A percentile compares a stretch with the other conserved stretches of the same genome.
These are phyloP conservation scores for Lepidothrix coronata DNA, from an alignment of 2,113 vertebrate genomes.

Conservation along the genomic window DNA sequence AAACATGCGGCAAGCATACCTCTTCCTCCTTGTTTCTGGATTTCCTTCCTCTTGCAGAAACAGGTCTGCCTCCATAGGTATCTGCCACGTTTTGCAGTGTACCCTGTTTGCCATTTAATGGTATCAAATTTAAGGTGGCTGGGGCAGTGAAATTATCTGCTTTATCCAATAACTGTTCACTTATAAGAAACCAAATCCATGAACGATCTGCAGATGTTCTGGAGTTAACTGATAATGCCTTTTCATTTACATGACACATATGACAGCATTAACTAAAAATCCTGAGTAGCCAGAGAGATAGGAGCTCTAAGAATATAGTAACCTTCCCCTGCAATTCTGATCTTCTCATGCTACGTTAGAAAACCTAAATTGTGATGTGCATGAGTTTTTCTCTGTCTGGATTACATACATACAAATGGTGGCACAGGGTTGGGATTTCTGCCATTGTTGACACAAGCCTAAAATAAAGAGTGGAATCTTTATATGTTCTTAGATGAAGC, in stretches of 20 bases:
- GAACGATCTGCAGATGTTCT: background rate
- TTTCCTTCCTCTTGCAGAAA: constrained; percentile 86
- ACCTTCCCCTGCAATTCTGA: background rate
- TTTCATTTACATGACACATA: background rate
- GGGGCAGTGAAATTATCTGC: constrained; percentile 34
- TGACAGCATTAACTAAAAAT: background rate
- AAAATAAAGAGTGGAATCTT: background rate
- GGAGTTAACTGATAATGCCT: background rate
- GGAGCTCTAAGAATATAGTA: background rate
- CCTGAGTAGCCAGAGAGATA: background rate
- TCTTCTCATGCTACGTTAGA: background rate
- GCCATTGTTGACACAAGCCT: background rate
- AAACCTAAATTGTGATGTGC: background rate
- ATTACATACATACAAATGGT: background rate
- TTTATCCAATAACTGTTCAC: constrained; percentile 40
- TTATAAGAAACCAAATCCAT: constrained; percentile 21
- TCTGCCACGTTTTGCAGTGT: constrained; percentile 89
- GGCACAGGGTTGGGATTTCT: background rate
- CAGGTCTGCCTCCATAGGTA: constrained; percentile 87
- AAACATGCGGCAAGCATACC: constrained; percentile 88
- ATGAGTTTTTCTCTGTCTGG: background rate
- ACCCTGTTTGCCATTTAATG: constrained; percentile 94
- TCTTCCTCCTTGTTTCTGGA: constrained; percentile 96
- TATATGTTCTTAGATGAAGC: background rate
- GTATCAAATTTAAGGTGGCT: constrained; percentile 83